Percentiles rank a stretch among this genome's conserved stretches.
phyloP scores from a whole-genome alignment of 1,140 invertebrate genomes.

The Octopus bimaculoides region DNA sequence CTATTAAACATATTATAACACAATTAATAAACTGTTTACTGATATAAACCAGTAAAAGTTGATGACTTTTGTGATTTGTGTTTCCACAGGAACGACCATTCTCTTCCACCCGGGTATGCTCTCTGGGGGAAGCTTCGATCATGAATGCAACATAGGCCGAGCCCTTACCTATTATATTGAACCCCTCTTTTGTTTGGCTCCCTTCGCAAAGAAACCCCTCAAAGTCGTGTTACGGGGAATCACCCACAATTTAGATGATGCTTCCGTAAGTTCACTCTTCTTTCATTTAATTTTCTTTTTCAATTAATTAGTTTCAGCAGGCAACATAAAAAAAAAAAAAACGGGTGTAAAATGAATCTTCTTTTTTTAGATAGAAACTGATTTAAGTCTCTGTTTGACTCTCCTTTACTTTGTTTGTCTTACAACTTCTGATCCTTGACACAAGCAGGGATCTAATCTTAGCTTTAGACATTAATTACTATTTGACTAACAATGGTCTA shows the following conservation, averaged over 20 bases:
- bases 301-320: too few species aligned
- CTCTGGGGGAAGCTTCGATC: conserved; percentile 79
- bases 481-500: too few species aligned
- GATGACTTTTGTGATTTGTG: not conserved
- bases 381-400: too few species aligned
- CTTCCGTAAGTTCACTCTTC: conserved; percentile 53
- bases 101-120: conserved; percentile 87
- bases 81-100: conserved; percentile 69
- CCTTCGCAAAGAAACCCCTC: conserved; percentile 91
- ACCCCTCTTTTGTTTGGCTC: conserved; percentile 80
- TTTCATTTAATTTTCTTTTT: not conserved
- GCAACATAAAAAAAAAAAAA: too few species aligned
- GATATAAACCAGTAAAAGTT: not conserved
- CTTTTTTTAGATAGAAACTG: too few species aligned
- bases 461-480: too few species aligned
- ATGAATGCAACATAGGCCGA: conserved; percentile 80
- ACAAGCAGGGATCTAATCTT: too few species aligned
- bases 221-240: conserved; percentile 80
- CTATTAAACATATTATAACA: not conserved
- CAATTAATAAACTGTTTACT: not conserved
- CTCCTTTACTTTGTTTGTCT: too few species aligned
- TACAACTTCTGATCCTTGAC: too few species aligned
- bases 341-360: too few species aligned
- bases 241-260: conserved; percentile 73
- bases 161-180: conserved; percentile 92